A percentile compares a stretch with the other conserved stretches of the same genome.
phyloP scores from a whole-genome alignment of 2,113 vertebrate genomes.

The Beaufortia kweichowensis region DNA sequence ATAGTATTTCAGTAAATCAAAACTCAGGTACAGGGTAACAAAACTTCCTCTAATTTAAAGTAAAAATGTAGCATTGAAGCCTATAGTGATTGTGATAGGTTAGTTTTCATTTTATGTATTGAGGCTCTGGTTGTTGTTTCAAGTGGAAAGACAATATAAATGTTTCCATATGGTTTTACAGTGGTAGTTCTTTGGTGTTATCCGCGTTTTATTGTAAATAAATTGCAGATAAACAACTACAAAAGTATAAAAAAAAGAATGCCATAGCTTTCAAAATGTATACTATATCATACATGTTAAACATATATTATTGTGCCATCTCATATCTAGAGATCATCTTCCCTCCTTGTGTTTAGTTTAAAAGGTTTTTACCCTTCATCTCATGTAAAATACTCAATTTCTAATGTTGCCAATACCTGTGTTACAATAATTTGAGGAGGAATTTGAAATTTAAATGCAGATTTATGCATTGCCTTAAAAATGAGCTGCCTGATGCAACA shows the following conservation, averaged over 20 bases:
- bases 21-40: no score
- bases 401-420: constrained; percentile 49
- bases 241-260: background rate
- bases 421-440: constrained; percentile 59
- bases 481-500: constrained; percentile 57
- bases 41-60: no score
- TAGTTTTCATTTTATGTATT: background rate
- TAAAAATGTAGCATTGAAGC: no score
- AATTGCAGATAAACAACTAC: background rate
- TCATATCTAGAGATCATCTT: background rate
- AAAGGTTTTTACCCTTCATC: constrained; percentile 50
- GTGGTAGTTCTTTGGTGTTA: background rate
- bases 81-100: no score
- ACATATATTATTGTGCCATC: background rate
- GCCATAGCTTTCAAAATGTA: background rate
- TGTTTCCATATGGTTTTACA: constrained; percentile 7
- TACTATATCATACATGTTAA: background rate
- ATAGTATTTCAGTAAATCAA: no score
- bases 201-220: constrained; percentile 13
- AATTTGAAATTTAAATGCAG: constrained; percentile 68
- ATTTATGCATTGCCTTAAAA: constrained; percentile 73
- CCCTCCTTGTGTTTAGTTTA: constrained; percentile 27
- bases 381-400: constrained; percentile 64
- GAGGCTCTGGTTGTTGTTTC: background rate
- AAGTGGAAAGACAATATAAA: constrained; percentile 9